Base-by-base conservation (phyloP, 2,888 invertebrate species). In the Cyclophora punctaria region DNA sequence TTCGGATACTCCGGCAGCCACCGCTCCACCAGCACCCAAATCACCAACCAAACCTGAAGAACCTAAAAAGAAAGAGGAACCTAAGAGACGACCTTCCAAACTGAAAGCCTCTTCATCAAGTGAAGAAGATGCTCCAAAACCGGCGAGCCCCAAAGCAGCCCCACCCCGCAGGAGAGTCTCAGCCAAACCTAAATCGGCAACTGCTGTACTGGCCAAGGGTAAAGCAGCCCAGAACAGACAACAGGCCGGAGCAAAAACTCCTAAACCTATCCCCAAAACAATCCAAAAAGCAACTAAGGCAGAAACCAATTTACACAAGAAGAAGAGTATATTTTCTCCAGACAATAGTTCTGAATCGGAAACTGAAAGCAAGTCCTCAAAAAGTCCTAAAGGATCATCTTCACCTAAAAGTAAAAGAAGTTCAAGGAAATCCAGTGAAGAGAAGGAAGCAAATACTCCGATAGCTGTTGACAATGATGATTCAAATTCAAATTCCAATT, bases 281-380 rank as follows among this genome's bases (percentile, higher is more conserved):
- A 63, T 77, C 41, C 67, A 75, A 33, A 90, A 89, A 68, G 59
- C 80, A 0, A 57, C 66, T 40, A 69, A 76, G 50, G 62, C 72
- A 50, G 75, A 79, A 50, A 59, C 73, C 2, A 73, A 75, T 45
- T 71, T 75, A 2, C 69, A 77, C 44, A 94, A 93, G 68, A 93
- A 93, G 73, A 94, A 94, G 71, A 94, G 95, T 67, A 95, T 95
- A 67, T 95, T 95, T 67, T 95, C 95, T 49, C 95, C 95, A 0
- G 95, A 94, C 61, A 95, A 95, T 67, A 85, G 83, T 73, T 79
- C 90, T 52, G 81, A 81, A 72, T 80, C 81, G 47, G 82, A 84
- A 64, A 67, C 83, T 1, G 83, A 90, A 64, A 78, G 87, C 44
- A 80, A 80, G 52, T 71, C 90, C 4, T 69, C 67, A 0, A 70